Evolutionary conservation across 2,113 vertebrate species (phyloP).

Genomic region (Ariopsis seemanni): DNA sequence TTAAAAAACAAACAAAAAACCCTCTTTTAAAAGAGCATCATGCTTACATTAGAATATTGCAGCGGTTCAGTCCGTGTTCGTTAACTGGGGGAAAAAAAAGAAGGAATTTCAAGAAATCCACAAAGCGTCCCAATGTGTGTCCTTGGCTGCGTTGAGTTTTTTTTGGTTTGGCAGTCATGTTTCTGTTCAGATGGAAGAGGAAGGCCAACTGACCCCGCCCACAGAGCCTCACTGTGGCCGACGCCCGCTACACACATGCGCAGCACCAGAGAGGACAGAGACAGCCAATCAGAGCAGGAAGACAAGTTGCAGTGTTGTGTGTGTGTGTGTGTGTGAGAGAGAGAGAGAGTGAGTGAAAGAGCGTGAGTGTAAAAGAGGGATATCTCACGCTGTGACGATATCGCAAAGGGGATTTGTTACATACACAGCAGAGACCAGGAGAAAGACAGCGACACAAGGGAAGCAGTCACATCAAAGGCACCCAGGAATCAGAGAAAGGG

Average conservation of each 20-base stretch:
- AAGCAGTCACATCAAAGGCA: slow-evolving; percentile 43
- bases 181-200: slow-evolving; percentile 48
- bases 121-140: neutral
- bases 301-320: slow-evolving; percentile 9
- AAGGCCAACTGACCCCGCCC: slow-evolving; percentile 43
- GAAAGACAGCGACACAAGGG: slow-evolving; percentile 11
- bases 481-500: slow-evolving; percentile 34
- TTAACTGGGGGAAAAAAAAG: neutral
- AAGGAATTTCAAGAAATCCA: neutral
- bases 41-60: neutral
- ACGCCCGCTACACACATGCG: slow-evolving; percentile 61
- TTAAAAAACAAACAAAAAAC: neutral
- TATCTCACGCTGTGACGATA: neutral
- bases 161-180: neutral
- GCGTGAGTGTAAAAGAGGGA: neutral
- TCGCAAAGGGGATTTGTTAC: neutral
- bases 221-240: slow-evolving; percentile 65
- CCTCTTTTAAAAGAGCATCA: neutral
- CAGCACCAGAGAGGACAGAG: slow-evolving; percentile 60
- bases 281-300: slow-evolving; percentile 46
- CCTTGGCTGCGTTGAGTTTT: neutral
- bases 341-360: neutral
- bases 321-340: neutral
- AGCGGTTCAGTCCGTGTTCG: slow-evolving; percentile 50
- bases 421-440: neutral